These are phyloP conservation scores for Potamarius usumacintae DNA, from an alignment of 2,113 vertebrate species.

Conservation along the genomic window DNA sequence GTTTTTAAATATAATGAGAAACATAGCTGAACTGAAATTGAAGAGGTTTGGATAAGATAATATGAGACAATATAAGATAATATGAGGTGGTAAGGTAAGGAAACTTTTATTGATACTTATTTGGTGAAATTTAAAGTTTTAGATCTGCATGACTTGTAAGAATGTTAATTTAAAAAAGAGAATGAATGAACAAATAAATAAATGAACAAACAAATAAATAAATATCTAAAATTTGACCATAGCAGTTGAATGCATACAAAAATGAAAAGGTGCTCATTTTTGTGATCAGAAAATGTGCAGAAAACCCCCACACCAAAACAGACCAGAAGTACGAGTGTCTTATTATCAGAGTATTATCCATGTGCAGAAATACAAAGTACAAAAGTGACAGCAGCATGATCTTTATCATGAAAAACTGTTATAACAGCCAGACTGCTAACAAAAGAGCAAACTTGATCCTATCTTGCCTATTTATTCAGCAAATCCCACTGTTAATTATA, in stretches of 20 bases:
- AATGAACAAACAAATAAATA: no score
- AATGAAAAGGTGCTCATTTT: no score
- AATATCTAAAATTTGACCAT: neutral
- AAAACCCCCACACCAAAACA: neutral
- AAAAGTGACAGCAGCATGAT: neutral
- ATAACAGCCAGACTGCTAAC: neutral
- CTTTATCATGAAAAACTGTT: neutral
- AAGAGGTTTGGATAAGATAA: neutral
- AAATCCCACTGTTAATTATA: neutral
- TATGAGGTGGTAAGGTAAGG: neutral
- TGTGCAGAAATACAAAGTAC: neutral
- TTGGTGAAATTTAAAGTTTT: neutral
- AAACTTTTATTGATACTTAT: neutral
- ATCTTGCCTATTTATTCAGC: neutral
- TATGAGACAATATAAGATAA: neutral
- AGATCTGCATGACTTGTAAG: neutral
- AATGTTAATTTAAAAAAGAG: neutral
- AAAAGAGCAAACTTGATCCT: neutral
- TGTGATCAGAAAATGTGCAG: neutral
- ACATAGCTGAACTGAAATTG: neutral
- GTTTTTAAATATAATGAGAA: neutral
- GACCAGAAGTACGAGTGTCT: neutral
- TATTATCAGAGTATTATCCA: neutral
- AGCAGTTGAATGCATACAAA: neutral
- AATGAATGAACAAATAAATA: neutral